Evolutionary conservation across 2,113 vertebrate species (phyloP), one percentile per base, ranked within the genome.

Genomic region (Prolemur simus): DNA sequence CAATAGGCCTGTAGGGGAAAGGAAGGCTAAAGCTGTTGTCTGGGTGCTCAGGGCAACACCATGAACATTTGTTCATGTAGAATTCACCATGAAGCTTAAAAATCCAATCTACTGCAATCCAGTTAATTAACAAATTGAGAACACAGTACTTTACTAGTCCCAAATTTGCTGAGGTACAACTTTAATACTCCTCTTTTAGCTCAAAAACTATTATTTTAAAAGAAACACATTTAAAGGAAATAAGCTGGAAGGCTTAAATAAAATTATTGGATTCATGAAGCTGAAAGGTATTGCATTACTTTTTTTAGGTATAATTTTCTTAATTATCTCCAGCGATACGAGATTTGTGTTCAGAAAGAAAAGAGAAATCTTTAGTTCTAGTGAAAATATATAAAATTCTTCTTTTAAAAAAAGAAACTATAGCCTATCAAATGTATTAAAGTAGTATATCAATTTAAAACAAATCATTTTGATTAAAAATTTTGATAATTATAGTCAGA

Each of bases 211-310:
- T 63, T 85, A 83, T 34, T 95, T 74, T n/a, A 54, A 88, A 90
- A 89, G 37, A 93, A 86, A 85, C 15, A 80, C 34, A 69, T 14
- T 4, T 37, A n/a, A 89, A 45, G 10, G 25, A 89, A 96, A 69
- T 73, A 80, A 85, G 10, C 29, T 54, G 18, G 49, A 88, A 63
- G 37, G 21, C 5, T 94, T 94, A 83, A 81, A 80, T 81, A 82
- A 95, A 94, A 91, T 91, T 56, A 74, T 54, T 69, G 34, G 11
- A 87, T 94, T 68, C 34, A 92, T 5, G 27, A 95, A 94, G 87
- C 78, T 54, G 83, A 81, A 95, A 82, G 71, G 10, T 39, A 12
- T 58, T 73, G 8, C 32, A 52, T 88, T 92, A 56, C 60, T 37
- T 87, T 68, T 71, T 89, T 87, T 63, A 83, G 21, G 7, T 84